Evolutionary conservation across 1,140 invertebrate genomes (phyloP), one percentile per base, ranked within the genome.

Genomic region (Orius insidiosus): DNA sequence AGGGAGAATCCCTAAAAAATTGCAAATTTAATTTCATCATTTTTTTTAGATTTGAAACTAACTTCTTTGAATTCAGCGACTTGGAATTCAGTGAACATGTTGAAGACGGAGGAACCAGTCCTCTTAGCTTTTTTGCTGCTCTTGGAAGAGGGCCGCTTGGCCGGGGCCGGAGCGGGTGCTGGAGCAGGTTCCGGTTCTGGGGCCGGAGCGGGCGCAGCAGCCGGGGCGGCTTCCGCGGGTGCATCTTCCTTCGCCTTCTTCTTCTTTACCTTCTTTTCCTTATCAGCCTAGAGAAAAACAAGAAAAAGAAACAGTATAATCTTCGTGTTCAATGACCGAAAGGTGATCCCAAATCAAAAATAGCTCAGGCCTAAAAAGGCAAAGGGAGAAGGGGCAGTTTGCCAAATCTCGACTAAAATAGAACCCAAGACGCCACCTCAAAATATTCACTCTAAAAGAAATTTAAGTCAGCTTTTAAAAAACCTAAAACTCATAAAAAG

Each of bases 11-110:
- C 88, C 85, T 88, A 56, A 34, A 43, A 38, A 49, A 18, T 35
- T 33, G 32, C 14, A 15, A 36, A 7, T 44, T 19, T 30, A 30
- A 44, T 39, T 43, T 19, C 15, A 37, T 10, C 7, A 46, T 18
- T 4, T 40, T 40, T 40, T 16, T 40, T 40, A 3, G 5, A 30
- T 11, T 13, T 38, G 8, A 13, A 35, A 46, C 55, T 72, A 60
- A 85, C 87, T 73, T 94, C 88, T 68, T 93, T 94, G 73, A 93
- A 94, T 66, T 92, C 87, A 54, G 86, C 85, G 56, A 94, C 83
- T 71, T 94, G 87, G 69, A 80, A 80, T 68, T 92, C 85, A 48
- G 81, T 80, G 75, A 94, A 94, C 79, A 88, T 86, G 59, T 86
- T 88, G 72, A 94, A 93, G 58, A 93, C 86, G 71, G 85, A 90